Conservation (phyloP, 1,140 invertebrate genomes). For the Hylyphantes graminicola region DNA sequence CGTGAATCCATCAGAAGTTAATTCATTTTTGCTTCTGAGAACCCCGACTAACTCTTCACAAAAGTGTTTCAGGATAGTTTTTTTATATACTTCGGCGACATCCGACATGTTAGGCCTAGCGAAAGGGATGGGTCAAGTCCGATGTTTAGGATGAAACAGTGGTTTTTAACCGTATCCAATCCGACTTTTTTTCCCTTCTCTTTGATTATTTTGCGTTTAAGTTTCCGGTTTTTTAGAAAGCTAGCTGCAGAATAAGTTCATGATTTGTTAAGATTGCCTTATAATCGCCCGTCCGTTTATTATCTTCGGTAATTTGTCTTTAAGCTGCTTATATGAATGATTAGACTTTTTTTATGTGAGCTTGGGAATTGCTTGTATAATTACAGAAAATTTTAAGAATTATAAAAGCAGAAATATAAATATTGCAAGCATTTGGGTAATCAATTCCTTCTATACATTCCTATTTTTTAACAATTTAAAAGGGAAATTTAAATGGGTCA, state of each 20-base stretch:
- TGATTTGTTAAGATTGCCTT: conserved; percentile 2
- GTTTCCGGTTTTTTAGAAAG: neutral
- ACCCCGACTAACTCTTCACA: neutral
- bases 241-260: neutral
- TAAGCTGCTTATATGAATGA: no score
- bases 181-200: conserved; percentile 1
- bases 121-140: conserved; percentile 22
- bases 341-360: no score
- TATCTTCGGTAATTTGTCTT: neutral
- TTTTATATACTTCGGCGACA: conserved; percentile 15
- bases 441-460: no score
- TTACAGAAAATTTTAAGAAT: no score
- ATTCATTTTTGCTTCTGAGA: no score
- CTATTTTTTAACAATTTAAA: no score
- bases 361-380: no score
- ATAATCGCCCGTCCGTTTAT: neutral
- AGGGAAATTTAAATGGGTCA: no score
- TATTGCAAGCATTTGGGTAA: no score
- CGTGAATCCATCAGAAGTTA: no score
- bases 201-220: neutral
- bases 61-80: neutral
- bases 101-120: conserved; percentile 25
- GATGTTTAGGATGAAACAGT: neutral
- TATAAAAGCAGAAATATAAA: no score
- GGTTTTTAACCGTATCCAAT: conserved; percentile 39